These are phyloP conservation scores for Crocidura indochinensis DNA, from an alignment of 2,797 vertebrate species.

Conservation along the genomic window DNA sequence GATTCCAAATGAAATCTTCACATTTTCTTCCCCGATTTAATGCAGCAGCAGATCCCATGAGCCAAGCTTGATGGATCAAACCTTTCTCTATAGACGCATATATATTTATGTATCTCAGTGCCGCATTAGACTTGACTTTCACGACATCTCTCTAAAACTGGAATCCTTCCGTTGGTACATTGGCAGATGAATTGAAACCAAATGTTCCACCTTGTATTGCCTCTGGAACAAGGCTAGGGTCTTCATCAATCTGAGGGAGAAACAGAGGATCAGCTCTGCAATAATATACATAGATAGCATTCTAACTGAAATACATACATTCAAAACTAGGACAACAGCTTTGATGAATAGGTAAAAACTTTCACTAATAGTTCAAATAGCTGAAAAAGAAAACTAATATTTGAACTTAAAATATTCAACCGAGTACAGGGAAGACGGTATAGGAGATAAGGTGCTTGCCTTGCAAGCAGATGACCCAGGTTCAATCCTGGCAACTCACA, in stretches of 20 bases:
- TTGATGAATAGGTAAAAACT: too few species aligned
- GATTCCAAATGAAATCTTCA: slow-evolving; percentile 99
- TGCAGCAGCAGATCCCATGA: slow-evolving; percentile 99
- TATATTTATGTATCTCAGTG: slow-evolving; percentile 92
- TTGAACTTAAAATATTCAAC: too few species aligned
- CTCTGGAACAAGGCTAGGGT: slow-evolving; percentile 98
- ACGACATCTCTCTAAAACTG: slow-evolving; percentile 98
- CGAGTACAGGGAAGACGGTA: too few species aligned
- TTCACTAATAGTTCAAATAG: too few species aligned
- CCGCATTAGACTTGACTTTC: slow-evolving; percentile 99
- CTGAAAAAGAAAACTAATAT: too few species aligned
- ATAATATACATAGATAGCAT: background rate
- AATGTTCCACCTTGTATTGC: slow-evolving; percentile 99
- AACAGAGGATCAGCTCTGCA: slow-evolving; percentile 60
- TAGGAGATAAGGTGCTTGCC: too few species aligned
- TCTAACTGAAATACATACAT: background rate
- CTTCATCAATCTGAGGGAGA: slow-evolving; percentile 96
- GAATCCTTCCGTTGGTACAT: slow-evolving; percentile 99
- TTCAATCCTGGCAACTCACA: too few species aligned
- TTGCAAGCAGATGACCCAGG: too few species aligned
- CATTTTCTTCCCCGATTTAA: slow-evolving; percentile 98
- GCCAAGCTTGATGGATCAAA: slow-evolving; percentile 99
- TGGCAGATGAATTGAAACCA: slow-evolving; percentile 99
- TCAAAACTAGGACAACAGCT: too few species aligned
- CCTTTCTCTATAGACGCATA: slow-evolving; percentile 92